Conservation (phyloP, 35 echinoderm and acorn worm genomes). For the Stichopus chloronotus region DNA sequence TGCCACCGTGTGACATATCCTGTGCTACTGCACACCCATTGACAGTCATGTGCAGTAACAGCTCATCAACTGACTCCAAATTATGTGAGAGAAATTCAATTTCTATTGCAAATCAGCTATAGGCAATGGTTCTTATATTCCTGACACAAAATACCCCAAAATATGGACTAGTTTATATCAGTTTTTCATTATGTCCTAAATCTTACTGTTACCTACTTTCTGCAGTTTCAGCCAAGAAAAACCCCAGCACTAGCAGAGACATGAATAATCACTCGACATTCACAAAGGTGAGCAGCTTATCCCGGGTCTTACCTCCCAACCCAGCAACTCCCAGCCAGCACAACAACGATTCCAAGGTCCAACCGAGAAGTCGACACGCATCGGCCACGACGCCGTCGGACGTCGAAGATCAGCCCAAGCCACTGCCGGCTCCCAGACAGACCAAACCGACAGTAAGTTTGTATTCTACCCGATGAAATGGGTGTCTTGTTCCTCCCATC, state of each 20-base stretch:
- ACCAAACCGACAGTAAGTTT: slow-evolving; percentile 37
- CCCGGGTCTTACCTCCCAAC: slow-evolving; percentile 62
- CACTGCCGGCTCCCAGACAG: slow-evolving; percentile 69
- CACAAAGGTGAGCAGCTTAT: slow-evolving; percentile 57
- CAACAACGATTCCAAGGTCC: slow-evolving; percentile 51
- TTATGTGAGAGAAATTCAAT: no score
- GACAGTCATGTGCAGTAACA: no score
- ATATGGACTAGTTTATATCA: no score
- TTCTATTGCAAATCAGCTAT: no score
- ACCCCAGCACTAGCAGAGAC: slow-evolving; percentile 57
- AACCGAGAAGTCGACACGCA: slow-evolving; percentile 46
- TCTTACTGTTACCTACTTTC: no score
- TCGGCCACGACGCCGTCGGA: slow-evolving; percentile 53
- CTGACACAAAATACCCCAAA: no score
- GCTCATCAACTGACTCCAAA: no score
- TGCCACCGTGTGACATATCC: no score
- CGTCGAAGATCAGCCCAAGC: slow-evolving; percentile 41
- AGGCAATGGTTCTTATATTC: no score
- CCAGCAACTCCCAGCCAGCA: slow-evolving; percentile 62
- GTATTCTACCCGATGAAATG: not conserved
- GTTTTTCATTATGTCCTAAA: no score
- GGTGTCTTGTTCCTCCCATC: not conserved
- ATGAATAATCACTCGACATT: slow-evolving; percentile 46
- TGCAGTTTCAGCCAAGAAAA: slow-evolving; percentile 69
- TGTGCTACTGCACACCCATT: no score